Base-by-base conservation (phyloP, 2,113 vertebrate species). In the Sminthopsis crassicaudata region DNA sequence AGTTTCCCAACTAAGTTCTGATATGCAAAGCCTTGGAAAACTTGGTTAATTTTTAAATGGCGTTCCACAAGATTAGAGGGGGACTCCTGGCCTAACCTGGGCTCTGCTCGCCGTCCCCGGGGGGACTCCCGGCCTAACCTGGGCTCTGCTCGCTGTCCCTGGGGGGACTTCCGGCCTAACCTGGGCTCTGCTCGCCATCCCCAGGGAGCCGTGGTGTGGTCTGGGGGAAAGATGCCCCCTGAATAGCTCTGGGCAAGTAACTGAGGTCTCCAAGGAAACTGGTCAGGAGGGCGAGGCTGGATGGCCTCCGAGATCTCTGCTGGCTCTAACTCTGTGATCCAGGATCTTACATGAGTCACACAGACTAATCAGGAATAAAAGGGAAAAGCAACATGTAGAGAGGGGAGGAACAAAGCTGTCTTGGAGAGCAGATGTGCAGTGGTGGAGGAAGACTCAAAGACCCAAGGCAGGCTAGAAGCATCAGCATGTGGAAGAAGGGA, bases 1-100 rank as follows among this genome's bases (percentile, higher is more conserved):
- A 89, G 76, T 57, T 93, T 76, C 90, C 91, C 60, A 91, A 42
- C 88, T 92, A 36, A 30, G 16, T 84, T 95, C 51, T 95, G 55
- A 93, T 53, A 92, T 30, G 23, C 57, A 50, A 94, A 90, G 12
- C 19, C 53, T 55, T 95, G 51, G 46, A 24, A 14, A 25, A 30
- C 67, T 96, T 91, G 12, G 8, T 92, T 95, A 90, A 54, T 1
- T n/a, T 55, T 46, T 36, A 60, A 48, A 48, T 48, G 89, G 46
- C 22, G 25, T 9, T 91, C 8, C 2, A 16, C 36, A 24, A 11
- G 53, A 88, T 8, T 84, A 88, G 54, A 2, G 26, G 55, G 14
- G 30, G 0, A 23, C 84, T 91, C n/a, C 89, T 46, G 89, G 30
- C 10, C 36, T n/a, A n/a, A 67, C 16, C 10, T 5, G 16, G 5